phyloP scores from a whole-genome alignment of 2,888 invertebrate genomes.

The Erannis defoliaria region DNA sequence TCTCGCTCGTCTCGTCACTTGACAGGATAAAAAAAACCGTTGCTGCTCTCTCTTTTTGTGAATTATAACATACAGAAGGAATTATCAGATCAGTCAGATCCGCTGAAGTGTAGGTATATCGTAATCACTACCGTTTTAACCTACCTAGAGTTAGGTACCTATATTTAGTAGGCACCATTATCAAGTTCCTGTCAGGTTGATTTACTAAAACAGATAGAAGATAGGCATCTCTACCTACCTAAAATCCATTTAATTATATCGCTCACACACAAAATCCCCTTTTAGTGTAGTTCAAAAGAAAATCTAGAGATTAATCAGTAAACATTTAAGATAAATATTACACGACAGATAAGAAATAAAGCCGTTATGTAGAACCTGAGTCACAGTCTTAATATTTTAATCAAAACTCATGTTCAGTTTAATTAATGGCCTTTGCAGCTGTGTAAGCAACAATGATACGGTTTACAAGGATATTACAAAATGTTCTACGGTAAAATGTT shows the following conservation, averaged over 20 bases:
- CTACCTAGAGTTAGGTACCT: no score
- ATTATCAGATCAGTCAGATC: no score
- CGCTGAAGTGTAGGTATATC: no score
- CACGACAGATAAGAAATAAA: conserved; percentile 11
- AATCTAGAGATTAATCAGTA: conserved; percentile 8
- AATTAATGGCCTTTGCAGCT: conserved; percentile 18
- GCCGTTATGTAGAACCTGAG: conserved; percentile 5
- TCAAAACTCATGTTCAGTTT: conserved; percentile 16
- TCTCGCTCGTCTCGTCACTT: no score
- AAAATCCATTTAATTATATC: background rate
- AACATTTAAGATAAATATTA: conserved; percentile 9
- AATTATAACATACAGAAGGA: no score
- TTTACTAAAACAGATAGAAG: background rate
- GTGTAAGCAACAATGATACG: conserved; percentile 25
- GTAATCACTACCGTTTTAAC: no score
- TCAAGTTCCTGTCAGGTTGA: background rate
- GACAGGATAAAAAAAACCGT: no score
- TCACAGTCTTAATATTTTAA: conserved; percentile 18
- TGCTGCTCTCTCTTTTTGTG: no score
- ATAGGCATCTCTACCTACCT: background rate
- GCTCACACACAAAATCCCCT: background rate
- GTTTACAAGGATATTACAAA: conserved; percentile 12
- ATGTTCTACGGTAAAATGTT: conserved; percentile 4
- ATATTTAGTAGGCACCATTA: background rate
- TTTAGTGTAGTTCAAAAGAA: conserved; percentile 2